Conservation (phyloP, 2,888 invertebrate genomes). For the Heteromyza rotundicornis region DNA sequence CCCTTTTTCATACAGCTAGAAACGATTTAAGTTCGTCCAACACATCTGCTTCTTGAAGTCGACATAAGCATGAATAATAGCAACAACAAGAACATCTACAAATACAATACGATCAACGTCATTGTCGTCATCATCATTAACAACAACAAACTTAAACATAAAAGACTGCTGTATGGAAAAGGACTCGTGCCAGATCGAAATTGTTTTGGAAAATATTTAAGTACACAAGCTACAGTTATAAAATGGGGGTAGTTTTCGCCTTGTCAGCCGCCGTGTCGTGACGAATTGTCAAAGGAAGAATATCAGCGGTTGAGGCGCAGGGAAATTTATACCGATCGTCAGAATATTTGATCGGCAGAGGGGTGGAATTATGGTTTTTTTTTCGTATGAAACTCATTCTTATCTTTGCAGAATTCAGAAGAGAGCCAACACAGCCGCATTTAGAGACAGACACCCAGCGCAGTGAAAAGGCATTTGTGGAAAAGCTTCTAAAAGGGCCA, state of each 20-base stretch:
- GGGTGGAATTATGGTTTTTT: not conserved
- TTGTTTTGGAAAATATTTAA: too few relatives aligned
- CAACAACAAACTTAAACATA: too few relatives aligned
- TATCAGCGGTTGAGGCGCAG: not conserved
- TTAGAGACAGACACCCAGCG: not conserved
- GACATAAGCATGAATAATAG: not conserved
- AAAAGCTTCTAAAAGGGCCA: not conserved
- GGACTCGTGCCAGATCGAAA: constrained; percentile 4
- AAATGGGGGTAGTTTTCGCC: not conserved
- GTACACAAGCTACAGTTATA: too few relatives aligned
- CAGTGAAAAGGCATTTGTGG: constrained; percentile 12
- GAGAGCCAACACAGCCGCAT: constrained; percentile 4
- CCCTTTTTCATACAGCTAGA: too few relatives aligned
- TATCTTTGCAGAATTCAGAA: too few relatives aligned
- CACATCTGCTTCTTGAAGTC: constrained; percentile 3
- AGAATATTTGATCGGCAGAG: not conserved
- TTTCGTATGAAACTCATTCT: too few relatives aligned
- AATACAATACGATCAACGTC: not conserved
- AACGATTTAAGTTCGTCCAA: too few relatives aligned
- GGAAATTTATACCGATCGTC: too few relatives aligned
- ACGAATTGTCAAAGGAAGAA: constrained; percentile 1
- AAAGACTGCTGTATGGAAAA: too few relatives aligned
- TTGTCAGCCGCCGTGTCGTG: not conserved
- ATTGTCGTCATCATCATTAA: too few relatives aligned
- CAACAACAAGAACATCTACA: constrained; percentile 1